These are phyloP conservation scores for Phalera bucephala DNA, from an alignment of 2,888 invertebrate genomes.

Conservation along the genomic window DNA sequence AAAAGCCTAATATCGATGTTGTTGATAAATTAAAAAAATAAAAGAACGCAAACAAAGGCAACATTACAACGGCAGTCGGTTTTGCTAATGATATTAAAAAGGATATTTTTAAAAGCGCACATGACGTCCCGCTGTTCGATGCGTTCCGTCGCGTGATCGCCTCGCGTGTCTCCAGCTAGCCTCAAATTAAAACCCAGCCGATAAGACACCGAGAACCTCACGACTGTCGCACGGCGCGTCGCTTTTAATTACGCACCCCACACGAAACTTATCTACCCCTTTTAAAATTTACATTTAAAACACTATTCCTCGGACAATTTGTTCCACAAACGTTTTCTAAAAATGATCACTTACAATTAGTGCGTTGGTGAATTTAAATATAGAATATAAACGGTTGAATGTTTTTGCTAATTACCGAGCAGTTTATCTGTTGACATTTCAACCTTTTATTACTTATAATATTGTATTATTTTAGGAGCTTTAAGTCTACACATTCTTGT, in stretches of 20 bases:
- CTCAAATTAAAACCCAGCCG: constrained; percentile 79
- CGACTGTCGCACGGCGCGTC: constrained; percentile 75
- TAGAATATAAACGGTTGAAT: constrained; percentile 8
- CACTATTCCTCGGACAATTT: constrained; percentile 29
- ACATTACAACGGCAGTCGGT: too few species aligned
- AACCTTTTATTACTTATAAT: too few species aligned
- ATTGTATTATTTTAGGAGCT: too few species aligned
- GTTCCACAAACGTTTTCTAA: constrained; percentile 26
- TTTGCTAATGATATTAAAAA: too few species aligned
- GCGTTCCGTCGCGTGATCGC: constrained; percentile 73
- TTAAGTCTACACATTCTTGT: too few species aligned
- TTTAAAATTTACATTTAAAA: constrained; percentile 58
- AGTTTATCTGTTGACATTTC: too few species aligned
- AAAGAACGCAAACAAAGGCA: too few species aligned
- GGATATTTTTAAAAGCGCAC: constrained; percentile 60
- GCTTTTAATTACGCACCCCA: constrained; percentile 81
- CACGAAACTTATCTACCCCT: constrained; percentile 69
- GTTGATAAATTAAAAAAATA: too few species aligned
- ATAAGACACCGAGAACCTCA: constrained; percentile 78
- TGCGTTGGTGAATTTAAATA: constrained; percentile 6
- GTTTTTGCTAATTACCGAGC: too few species aligned
- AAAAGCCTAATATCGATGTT: too few species aligned
- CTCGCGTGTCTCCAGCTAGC: constrained; percentile 77
- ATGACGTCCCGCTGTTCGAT: constrained; percentile 42
- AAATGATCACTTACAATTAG: constrained; percentile 29